Percentiles rank a stretch among this genome's conserved stretches.
Evolutionary conservation across 1,140 invertebrate species (phyloP).

Genomic region (Tetramorium parvispinum): DNA sequence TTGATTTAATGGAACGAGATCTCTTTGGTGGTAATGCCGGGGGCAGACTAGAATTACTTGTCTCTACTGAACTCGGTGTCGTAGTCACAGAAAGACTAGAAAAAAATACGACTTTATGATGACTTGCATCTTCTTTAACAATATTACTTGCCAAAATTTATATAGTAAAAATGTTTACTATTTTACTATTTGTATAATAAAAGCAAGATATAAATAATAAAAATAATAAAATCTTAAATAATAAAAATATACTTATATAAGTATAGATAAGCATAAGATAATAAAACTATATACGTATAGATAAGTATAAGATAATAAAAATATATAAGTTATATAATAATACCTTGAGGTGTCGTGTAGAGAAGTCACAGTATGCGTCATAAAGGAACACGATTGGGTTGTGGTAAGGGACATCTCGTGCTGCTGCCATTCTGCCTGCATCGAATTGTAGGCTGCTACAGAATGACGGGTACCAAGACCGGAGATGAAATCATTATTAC

Average conservation of each 20-base stretch:
- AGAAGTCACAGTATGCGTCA: constrained; percentile 84
- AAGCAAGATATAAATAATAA: background rate
- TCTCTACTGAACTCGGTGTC: constrained; percentile 80
- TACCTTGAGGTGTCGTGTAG: constrained; percentile 84
- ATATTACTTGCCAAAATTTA: background rate
- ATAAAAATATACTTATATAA: too few relatives aligned
- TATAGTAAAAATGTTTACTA: background rate
- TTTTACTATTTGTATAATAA: background rate
- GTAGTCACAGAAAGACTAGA: constrained; percentile 80
- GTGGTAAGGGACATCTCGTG: constrained; percentile 87
- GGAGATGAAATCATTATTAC: constrained; percentile 90
- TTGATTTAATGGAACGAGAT: constrained; percentile 85
- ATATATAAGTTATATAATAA: background rate
- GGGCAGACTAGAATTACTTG: constrained; percentile 86
- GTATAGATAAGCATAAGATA: background rate
- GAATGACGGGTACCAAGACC: constrained; percentile 89
- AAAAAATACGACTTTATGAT: constrained; percentile 36
- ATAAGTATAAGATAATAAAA: background rate
- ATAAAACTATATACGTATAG: background rate
- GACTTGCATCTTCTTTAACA: background rate
- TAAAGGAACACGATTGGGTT: constrained; percentile 88
- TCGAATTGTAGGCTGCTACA: constrained; percentile 92
- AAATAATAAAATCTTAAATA: too few relatives aligned
- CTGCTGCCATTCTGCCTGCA: constrained; percentile 89
- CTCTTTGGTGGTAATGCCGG: constrained; percentile 93